phyloP scores from a whole-genome alignment of 2,797 vertebrate genomes.

The Carcharodon carcharias region DNA sequence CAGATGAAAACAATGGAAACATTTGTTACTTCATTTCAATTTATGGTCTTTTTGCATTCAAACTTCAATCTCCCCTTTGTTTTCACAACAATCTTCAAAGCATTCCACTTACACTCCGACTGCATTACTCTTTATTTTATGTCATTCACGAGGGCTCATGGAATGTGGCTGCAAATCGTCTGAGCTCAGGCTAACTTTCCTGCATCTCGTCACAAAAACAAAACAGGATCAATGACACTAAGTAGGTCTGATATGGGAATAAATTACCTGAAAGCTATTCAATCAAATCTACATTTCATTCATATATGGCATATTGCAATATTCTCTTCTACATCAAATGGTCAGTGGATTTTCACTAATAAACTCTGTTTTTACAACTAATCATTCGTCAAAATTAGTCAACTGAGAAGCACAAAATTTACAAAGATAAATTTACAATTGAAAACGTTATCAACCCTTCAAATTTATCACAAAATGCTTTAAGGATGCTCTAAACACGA shows the following conservation, averaged over 20 bases:
- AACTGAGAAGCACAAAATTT: not conserved
- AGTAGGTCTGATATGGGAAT: not conserved
- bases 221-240: not conserved
- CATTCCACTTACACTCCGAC: not conserved
- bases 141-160: not conserved
- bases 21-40: conserved; percentile 30
- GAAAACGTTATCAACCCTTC: not conserved
- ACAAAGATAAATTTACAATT: not conserved
- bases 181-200: not conserved
- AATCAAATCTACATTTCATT: not conserved
- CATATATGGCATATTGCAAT: not conserved
- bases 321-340: no score
- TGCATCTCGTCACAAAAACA: not conserved
- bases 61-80: not conserved
- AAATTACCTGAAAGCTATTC: not conserved
- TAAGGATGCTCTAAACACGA: not conserved
- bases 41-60: not conserved
- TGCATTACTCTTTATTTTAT: not conserved
- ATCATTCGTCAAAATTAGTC: not conserved
- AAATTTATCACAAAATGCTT: not conserved
- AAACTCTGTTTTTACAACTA: not conserved
- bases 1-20: not conserved
- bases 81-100: conserved; percentile 19
- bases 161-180: conserved; percentile 22
- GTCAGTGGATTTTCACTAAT: not conserved